Evolutionary conservation across 2,797 vertebrate genomes (phyloP).

Genomic region (Microctenopoma stevenorrisi): DNA sequence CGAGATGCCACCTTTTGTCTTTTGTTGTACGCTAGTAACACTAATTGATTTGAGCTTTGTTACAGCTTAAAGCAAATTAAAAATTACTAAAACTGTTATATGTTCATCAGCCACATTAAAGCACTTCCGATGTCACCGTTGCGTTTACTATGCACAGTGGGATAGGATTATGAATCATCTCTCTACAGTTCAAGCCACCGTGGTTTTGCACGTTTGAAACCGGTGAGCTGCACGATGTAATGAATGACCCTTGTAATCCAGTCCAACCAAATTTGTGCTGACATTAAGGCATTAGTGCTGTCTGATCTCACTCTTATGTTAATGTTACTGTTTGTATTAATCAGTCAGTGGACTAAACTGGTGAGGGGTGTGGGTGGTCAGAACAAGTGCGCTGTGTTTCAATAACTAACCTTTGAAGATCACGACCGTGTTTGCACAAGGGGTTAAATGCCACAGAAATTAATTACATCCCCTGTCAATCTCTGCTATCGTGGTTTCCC

Average conservation of each 20-base stretch:
- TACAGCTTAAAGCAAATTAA: conserved; percentile 13
- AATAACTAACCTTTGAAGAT: conserved; percentile 73
- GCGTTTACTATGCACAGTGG: conserved; percentile 22
- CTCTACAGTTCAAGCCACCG: conserved; percentile 22
- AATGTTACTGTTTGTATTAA: conserved; percentile 42
- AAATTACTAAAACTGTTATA: conserved; percentile 5
- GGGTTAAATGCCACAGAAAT: conserved; percentile 79
- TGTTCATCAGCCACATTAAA: conserved; percentile 18
- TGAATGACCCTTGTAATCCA: conserved; percentile 22
- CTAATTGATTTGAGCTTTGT: conserved; percentile 16
- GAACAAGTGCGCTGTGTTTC: conserved; percentile 29
- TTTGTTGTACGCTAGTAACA: conserved; percentile 10
- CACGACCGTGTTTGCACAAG: conserved; percentile 60
- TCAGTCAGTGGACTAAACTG: conserved; percentile 35
- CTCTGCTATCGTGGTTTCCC: conserved; percentile 64
- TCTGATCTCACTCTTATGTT: conserved; percentile 42
- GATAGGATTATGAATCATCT: conserved; percentile 49
- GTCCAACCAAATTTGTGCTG: conserved; percentile 25
- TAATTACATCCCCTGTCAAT: conserved; percentile 77
- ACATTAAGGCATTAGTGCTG: conserved; percentile 16
- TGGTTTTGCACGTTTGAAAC: conserved; percentile 27
- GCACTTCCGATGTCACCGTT: conserved; percentile 9
- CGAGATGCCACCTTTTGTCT: conserved; percentile 9
- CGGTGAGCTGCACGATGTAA: conserved; percentile 2
- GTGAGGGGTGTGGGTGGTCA: conserved; percentile 22